Base-by-base conservation (phyloP, 2,797 vertebrate species). In the Buceros bicornis region DNA sequence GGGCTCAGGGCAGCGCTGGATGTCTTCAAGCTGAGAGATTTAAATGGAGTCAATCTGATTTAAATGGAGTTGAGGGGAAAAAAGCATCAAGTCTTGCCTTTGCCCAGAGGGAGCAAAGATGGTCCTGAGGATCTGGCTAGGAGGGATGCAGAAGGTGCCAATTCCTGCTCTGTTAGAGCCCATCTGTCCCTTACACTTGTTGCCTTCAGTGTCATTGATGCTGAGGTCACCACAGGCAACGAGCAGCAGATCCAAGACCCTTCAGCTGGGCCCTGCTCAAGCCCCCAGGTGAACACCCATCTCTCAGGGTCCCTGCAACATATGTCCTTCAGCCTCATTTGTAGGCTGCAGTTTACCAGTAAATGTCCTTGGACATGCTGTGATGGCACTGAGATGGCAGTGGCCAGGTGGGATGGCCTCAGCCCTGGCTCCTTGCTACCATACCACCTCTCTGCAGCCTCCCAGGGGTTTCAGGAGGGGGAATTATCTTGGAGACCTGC, bases 51-150 rank as follows among this genome's bases (percentile, higher is more conserved):
- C 17, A 31, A 22, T 33, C 28, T 50, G 31, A 54, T 69, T 73
- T 56, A 62, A 65, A 47, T 26, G 29, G 13, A 47, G 8, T 8
- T 54, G 40, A 19, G 5, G 10, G 6, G 0, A 0, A 2, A 25
- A 40, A 22, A 11, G 15, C 45, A 54, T 3, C 28, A 77, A 77
- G 17, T 7, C 42, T 54, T 8, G 2, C 5, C 5, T 85, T 89
- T 81, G 48, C 20, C 56, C 28, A 25, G 40, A 50, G 58, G 8
- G 5, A 86, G 9, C 16, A 81, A 78, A 88, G 35, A 33, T 29
- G 31, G 17, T 66, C 15, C 17, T 48, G 40, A 87, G 18, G 3
- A 28, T 48, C 33, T 71, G 17, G 22, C 51, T 84, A 35, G 43
- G 16, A 35, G 45, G 10, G 20, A 53, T 21, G 33, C 10, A 58